Evolutionary conservation across 2,113 vertebrate species (phyloP).

Genomic region (Mesoclemmys tuberculata): DNA sequence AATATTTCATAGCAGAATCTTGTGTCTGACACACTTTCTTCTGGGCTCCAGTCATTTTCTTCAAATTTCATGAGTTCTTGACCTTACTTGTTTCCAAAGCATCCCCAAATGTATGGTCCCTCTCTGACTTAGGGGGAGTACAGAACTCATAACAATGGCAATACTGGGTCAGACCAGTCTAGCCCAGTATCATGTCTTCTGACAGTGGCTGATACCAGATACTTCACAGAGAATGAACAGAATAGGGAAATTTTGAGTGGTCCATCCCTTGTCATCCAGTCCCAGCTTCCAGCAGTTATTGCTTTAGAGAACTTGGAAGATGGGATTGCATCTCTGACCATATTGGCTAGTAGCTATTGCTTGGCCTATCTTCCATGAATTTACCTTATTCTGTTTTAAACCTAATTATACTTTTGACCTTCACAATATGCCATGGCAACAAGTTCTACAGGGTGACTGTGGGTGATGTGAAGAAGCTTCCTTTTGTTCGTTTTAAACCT

Average conservation of each 20-base stretch:
- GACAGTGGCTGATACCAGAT: not conserved
- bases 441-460: not conserved
- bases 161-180: not conserved
- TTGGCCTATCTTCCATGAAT: not conserved
- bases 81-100: constrained; percentile 1
- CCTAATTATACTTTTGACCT: not conserved
- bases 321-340: not conserved
- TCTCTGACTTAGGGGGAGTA: not conserved
- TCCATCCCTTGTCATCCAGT: too few relatives aligned
- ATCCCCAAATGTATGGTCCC: not conserved
- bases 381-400: not conserved
- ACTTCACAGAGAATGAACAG: not conserved
- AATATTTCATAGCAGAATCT: constrained; percentile 37
- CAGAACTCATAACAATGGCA: not conserved
- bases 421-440: not conserved
- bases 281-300: not conserved
- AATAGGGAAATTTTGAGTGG: not conserved
- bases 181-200: not conserved
- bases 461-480: not conserved
- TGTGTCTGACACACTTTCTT: not conserved
- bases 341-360: not conserved
- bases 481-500: not conserved
- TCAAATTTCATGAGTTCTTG: constrained; percentile 43
- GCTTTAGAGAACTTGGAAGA: too few relatives aligned
- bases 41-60: not conserved